phyloP scores from a whole-genome alignment of 2,797 vertebrate genomes.

The Dendrocincla fuliginosa region DNA sequence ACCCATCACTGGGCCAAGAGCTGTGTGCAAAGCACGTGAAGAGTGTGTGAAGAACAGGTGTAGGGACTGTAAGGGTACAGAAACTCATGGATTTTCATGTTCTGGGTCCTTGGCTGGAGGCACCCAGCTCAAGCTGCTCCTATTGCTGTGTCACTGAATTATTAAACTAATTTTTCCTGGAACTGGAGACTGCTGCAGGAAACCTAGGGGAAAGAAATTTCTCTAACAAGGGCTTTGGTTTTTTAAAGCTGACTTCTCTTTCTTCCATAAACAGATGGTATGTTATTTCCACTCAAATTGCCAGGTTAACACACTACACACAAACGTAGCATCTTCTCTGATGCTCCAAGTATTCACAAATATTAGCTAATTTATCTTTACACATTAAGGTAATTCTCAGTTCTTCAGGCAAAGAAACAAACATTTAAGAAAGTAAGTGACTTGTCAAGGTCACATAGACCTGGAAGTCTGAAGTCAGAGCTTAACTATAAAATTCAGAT shows the following conservation, averaged over 20 bases:
- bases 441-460: constrained; percentile 42
- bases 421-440: background rate
- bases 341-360: background rate
- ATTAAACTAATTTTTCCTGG: background rate
- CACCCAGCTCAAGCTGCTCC: background rate
- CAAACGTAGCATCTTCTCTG: background rate
- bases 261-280: constrained; percentile 24
- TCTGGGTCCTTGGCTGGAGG: background rate
- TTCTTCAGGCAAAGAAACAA: background rate
- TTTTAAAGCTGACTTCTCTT: background rate
- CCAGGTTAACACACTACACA: background rate
- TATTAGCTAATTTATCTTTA: background rate
- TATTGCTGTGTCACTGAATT: background rate
- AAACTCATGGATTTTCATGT: background rate
- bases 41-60: background rate
- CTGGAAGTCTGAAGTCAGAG: constrained; percentile 25
- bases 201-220: background rate
- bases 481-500: constrained; percentile 42
- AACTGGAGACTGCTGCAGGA: background rate
- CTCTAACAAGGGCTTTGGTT: background rate
- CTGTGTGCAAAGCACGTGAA: background rate
- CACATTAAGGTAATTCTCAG: background rate
- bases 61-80: background rate
- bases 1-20: background rate
- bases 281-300: background rate